Base-by-base conservation (phyloP, 2,888 invertebrate genomes). In the Amphipoea oculea region DNA sequence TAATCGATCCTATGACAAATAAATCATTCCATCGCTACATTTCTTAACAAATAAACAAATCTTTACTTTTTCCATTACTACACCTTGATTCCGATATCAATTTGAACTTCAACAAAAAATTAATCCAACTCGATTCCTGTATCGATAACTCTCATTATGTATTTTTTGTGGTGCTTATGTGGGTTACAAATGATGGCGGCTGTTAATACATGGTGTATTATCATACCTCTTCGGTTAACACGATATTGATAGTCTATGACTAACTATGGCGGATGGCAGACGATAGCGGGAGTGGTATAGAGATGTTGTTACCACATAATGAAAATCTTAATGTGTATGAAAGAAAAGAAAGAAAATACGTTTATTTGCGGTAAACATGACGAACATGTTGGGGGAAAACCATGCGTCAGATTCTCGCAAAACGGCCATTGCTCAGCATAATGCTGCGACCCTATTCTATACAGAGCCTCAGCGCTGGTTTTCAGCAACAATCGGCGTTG, bases 161-260 rank as follows among this genome's bases (percentile, higher is more conserved):
- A 2, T 20, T 7, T 83, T 84, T 87, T 84, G 66, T 84, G 57
- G 5, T 36, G 74, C 54, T 81, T 77, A 86, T 71, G 57, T 71
- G 60, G 73, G 63, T 89, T 75, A 88, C 86, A 86, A 90, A 89
- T 87, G 84, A 81, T 84, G 76, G 57, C 42, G 78, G 42, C 72
- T 77, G 87, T 85, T 87, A 88, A 87, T 88, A 83, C 79, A 84
- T 73, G 78, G 79, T 79, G 69, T 74, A 89, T 89, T 89, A 89
- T 88, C 89, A 90, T 89, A 82, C 78, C 84, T 86, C 80, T 80
- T 73, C 77, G 79, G 73, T 78, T 90, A 86, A 90, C 79, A 86
- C 67, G 75, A 85, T 89, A 86, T 86, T 87, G 86, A 88, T 86
- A 85, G 83, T 36, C 54, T 87, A 72, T 87, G 84, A 86, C 89